A percentile compares a stretch with the other conserved stretches of the same genome.
Evolutionary conservation across 2,888 invertebrate species (phyloP).

Genomic region (Junonia oenone): DNA sequence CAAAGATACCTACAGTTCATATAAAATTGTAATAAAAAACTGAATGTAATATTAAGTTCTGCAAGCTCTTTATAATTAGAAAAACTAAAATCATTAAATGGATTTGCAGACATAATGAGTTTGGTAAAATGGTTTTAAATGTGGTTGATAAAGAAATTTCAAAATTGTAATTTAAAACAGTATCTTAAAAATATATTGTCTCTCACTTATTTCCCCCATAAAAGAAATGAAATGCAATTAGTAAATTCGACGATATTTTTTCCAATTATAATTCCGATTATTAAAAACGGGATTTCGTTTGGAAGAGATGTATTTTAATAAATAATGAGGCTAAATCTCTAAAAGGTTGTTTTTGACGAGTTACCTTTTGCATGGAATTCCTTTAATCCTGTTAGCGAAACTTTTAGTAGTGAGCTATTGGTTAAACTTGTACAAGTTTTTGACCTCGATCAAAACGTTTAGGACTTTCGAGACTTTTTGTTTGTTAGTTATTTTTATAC

Average conservation of each 20-base stretch:
- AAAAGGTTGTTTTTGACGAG: neutral
- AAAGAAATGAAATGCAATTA: neutral
- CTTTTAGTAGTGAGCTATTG: neutral
- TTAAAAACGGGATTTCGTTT: neutral
- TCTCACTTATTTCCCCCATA: neutral
- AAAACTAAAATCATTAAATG: too few species aligned
- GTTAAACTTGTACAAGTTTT: neutral
- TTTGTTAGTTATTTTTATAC: too few species aligned
- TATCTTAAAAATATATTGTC: neutral
- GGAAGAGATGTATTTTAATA: neutral
- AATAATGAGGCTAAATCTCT: neutral
- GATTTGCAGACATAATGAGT: too few species aligned
- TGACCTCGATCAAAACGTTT: neutral
- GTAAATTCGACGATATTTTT: neutral
- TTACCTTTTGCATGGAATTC: neutral
- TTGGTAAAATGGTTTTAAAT: too few species aligned
- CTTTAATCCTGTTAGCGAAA: neutral
- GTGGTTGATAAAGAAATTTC: too few species aligned
- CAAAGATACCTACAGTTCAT: too few species aligned
- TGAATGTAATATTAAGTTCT: too few species aligned
- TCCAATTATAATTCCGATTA: neutral
- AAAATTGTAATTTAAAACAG: too few species aligned
- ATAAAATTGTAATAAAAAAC: too few species aligned
- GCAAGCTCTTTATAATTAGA: too few species aligned
- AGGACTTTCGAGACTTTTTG: too few species aligned